Base-by-base conservation (phyloP, 2,888 invertebrate genomes). In the Melangyna quadrimaculata region DNA sequence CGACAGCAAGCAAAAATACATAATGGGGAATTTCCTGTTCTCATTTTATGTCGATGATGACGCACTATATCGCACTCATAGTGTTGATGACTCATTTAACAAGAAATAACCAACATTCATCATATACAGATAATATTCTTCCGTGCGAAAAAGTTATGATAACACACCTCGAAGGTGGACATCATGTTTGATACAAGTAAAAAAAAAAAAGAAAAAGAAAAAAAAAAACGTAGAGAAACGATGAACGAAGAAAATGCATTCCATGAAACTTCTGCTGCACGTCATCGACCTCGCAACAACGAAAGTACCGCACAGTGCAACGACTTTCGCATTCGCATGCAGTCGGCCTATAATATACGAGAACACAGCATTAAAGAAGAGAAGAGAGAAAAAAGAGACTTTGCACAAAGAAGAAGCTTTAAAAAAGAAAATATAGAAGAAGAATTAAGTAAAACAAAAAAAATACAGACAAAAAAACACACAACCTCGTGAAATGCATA, bases 221-320 rank as follows among this genome's bases (percentile, higher is more conserved):
- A 2, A 10, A 29, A 45, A 9, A 37, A 27, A 22, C 7, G 24
- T 14, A 51, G 24, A 45, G 7, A 8, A 35, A 27, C 6, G 32
- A 73, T 27, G n/a, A 51, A 83, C n/a, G 17, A 67, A 77, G 35
- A 45, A 72, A 86, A 81, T 72, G 59, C 86, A 81, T 86, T 86
- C 86, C 75, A 75, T 75, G 70, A 19, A 70, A 61, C 51, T n/a
- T n/a, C n/a, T 73, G 61, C 51, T 70, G 71, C 29, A 78, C 86
- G 86, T 81, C 81, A 78, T 81, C 81, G 86, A 81, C 78, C 86
- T 80, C 81, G 74, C 80, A 83, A 83, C 83, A 88, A 87, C 84
- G 88, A 88, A 88, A 88, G 88, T 88, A 88, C 88, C 88, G 88
- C 88, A 86, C 80, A 87, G 88, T 88, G 87, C 88, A 88, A 87